Percentiles rank a stretch among this genome's conserved stretches.
These are phyloP conservation scores for Drosophila parthenogenetica DNA, from an alignment of 2,888 invertebrate genomes.

Conservation along the genomic window DNA sequence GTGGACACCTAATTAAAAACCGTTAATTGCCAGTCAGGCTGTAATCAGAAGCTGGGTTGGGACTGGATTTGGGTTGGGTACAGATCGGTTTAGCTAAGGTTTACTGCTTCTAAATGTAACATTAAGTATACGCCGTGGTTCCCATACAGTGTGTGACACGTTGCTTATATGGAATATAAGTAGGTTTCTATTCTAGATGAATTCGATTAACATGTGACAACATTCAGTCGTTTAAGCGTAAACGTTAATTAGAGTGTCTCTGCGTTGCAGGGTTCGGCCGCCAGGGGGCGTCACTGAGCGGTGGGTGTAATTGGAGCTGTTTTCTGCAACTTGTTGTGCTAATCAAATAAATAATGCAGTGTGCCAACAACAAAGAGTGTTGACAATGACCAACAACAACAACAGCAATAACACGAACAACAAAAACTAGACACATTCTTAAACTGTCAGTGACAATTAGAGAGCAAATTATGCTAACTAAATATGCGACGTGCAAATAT, in stretches of 20 bases:
- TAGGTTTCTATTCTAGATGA: constrained; percentile 2
- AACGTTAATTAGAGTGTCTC: constrained; percentile 54
- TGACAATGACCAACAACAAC: constrained; percentile 27
- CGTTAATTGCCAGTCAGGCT: constrained; percentile 4
- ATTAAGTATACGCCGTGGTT: constrained; percentile 5
- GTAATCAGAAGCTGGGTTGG: constrained; percentile 9
- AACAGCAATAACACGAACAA: constrained; percentile 6
- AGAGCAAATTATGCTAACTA: constrained; percentile 78
- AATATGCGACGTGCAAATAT: constrained; percentile 62
- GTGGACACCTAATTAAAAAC: constrained; percentile 10
- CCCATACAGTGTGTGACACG: constrained; percentile 8
- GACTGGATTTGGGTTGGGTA: constrained; percentile 6
- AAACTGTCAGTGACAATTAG: constrained; percentile 72
- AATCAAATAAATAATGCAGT: constrained; percentile 54
- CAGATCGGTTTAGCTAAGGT: neutral
- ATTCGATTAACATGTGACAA: constrained; percentile 58
- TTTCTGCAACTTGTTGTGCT: constrained; percentile 43
- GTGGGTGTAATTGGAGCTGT: constrained; percentile 62
- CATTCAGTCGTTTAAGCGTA: constrained; percentile 38
- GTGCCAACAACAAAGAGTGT: constrained; percentile 33
- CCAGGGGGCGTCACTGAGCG: constrained; percentile 49
- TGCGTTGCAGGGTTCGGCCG: constrained; percentile 42
- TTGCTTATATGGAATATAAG: neutral
- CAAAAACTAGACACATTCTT: constrained; percentile 64
- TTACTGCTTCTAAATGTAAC: constrained; percentile 7